phyloP scores from a whole-genome alignment of 1,140 invertebrate genomes.

The Eupeodes corollae region DNA sequence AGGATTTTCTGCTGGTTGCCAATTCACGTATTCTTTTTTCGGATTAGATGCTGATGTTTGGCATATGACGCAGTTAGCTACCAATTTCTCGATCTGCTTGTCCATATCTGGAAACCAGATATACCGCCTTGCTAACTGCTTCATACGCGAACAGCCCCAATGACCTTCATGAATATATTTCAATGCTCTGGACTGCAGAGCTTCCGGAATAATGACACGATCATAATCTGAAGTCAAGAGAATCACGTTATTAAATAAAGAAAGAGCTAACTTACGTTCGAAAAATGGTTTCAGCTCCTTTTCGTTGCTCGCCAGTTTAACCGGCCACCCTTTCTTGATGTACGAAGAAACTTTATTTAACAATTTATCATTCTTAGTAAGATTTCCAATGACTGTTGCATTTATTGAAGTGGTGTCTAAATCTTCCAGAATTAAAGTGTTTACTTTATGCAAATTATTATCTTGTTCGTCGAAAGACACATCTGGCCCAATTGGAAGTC shows the following conservation, averaged over 20 bases:
- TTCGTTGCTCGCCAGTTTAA: no score
- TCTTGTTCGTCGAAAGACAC: neutral
- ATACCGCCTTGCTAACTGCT: slow-evolving; percentile 28
- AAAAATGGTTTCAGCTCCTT: neutral
- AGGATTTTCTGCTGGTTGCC: neutral
- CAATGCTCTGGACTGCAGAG: slow-evolving; percentile 8
- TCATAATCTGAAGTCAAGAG: neutral
- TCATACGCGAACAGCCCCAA: slow-evolving; percentile 34
- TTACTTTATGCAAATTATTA: no score
- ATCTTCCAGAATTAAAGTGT: no score
- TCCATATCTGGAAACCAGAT: slow-evolving; percentile 36
- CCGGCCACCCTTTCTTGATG: neutral
- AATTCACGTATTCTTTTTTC: slow-evolving; percentile 12
- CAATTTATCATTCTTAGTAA: no score
- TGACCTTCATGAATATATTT: slow-evolving; percentile 31
- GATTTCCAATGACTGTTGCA: no score
- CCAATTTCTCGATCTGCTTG: slow-evolving; percentile 21
- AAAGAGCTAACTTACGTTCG: neutral
- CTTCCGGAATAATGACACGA: neutral
- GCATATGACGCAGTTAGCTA: neutral
- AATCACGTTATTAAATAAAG: neutral
- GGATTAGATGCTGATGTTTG: neutral
- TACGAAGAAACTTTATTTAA: neutral
- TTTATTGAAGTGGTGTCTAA: no score
- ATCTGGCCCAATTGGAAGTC: slow-evolving; percentile 4